Conservation (phyloP, 2,888 invertebrate species). For the Philereme vetulata region DNA sequence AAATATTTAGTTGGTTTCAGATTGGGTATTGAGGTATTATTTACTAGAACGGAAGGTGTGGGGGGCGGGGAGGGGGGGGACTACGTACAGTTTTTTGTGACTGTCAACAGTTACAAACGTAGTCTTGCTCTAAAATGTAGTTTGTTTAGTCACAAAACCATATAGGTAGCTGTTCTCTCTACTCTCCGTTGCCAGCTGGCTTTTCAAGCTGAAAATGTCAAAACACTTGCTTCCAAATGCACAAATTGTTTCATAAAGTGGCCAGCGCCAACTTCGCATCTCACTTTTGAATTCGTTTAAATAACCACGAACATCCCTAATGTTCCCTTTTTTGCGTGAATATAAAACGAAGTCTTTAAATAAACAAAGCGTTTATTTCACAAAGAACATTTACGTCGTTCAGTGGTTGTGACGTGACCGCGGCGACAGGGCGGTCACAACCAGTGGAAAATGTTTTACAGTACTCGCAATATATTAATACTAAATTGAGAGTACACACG, state of each 20-base stretch:
- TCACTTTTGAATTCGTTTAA: slow-evolving; percentile 43
- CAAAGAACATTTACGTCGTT: slow-evolving; percentile 46
- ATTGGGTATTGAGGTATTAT: too few species aligned
- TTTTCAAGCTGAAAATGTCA: not conserved
- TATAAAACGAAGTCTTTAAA: slow-evolving; percentile 45
- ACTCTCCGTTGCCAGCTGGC: not conserved
- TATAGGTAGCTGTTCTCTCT: too few species aligned
- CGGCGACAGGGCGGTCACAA: slow-evolving; percentile 16
- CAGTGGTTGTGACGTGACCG: slow-evolving; percentile 35
- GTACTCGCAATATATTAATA: too few species aligned
- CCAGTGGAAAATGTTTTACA: slow-evolving; percentile 5
- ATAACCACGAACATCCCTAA: slow-evolving; percentile 37
- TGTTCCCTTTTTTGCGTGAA: slow-evolving; percentile 43
- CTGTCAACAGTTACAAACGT: too few species aligned
- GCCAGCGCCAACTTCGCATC: slow-evolving; percentile 19
- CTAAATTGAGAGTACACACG: too few species aligned
- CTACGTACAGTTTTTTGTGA: too few species aligned
- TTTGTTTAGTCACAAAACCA: too few species aligned
- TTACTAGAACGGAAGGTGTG: too few species aligned
- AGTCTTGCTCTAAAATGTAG: too few species aligned
- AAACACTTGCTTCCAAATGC: not conserved
- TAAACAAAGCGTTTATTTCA: slow-evolving; percentile 48
- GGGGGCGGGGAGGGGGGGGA: too few species aligned
- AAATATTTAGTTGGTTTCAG: too few species aligned
- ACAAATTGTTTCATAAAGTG: slow-evolving; percentile 32